A percentile compares a stretch with the other conserved stretches of the same genome.
Conservation (phyloP, 2,888 invertebrate species). For the Zaprionus obscuricornis region DNA sequence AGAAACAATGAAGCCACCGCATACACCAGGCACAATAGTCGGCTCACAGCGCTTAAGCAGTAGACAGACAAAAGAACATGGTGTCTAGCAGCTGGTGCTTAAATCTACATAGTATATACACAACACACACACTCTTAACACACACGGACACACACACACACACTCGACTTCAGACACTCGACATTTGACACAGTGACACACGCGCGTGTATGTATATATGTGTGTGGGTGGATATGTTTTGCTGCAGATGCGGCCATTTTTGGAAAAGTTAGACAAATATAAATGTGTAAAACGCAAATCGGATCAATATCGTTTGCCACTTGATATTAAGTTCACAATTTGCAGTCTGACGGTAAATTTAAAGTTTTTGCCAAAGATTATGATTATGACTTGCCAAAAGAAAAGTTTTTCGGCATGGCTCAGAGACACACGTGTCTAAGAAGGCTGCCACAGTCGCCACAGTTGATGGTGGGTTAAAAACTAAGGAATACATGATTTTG, state of each 20-base stretch:
- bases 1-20: conserved; percentile 68
- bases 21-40: conserved; percentile 22
- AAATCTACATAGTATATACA: too few relatives aligned
- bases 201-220: too few relatives aligned
- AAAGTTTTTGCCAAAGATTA: conserved; percentile 62
- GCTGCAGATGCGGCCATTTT: conserved; percentile 36
- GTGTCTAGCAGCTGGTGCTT: conserved; percentile 43
- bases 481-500: conserved; percentile 23
- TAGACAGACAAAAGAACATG: background rate
- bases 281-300: conserved; percentile 49
- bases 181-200: too few relatives aligned
- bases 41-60: background rate
- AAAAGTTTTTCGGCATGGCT: conserved; percentile 41
- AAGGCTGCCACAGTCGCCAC: background rate
- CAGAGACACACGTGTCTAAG: conserved; percentile 35
- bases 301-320: conserved; percentile 61
- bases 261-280: conserved; percentile 62
- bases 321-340: conserved; percentile 48
- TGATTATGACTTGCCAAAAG: conserved; percentile 42
- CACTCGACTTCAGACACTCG: background rate
- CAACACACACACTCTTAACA: conserved; percentile 7
- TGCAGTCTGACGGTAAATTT: conserved; percentile 39
- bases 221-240: too few relatives aligned
- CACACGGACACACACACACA: conserved; percentile 6
- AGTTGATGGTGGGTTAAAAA: conserved; percentile 3